These are phyloP conservation scores for Grammomys dolichurus DNA, from an alignment of 2,113 vertebrate genomes.

Conservation along the genomic window DNA sequence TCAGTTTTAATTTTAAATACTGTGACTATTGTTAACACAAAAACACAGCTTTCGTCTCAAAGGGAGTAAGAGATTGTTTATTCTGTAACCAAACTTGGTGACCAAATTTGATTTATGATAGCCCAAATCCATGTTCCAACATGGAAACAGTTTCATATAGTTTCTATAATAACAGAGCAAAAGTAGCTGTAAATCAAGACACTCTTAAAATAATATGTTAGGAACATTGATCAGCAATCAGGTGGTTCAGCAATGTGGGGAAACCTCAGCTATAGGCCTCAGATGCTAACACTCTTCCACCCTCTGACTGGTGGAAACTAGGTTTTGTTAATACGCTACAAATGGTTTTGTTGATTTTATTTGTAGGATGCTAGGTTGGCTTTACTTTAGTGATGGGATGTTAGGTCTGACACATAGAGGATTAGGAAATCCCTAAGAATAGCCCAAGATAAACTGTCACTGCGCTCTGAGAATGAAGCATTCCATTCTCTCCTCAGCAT, in stretches of 20 bases:
- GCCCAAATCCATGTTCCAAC: background rate
- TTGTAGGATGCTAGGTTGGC: background rate
- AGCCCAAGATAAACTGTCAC: background rate
- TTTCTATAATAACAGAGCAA: background rate
- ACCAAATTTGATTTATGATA: background rate
- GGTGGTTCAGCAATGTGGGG: background rate
- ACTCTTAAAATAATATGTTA: background rate
- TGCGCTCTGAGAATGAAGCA: background rate
- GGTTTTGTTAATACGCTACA: background rate
- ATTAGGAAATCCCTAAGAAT: background rate
- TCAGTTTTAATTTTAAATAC: slow-evolving; percentile 49
- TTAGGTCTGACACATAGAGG: background rate
- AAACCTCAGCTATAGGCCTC: background rate
- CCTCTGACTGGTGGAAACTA: background rate
- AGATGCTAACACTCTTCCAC: background rate
- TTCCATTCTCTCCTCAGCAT: background rate
- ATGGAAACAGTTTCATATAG: background rate
- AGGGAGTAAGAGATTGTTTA: background rate
- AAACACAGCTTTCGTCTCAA: background rate
- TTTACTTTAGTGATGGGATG: background rate
- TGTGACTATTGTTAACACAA: background rate
- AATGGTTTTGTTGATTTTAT: background rate
- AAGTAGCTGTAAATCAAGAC: background rate
- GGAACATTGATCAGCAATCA: background rate
- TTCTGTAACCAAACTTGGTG: background rate